Conservation (phyloP, 2,797 vertebrate species). For the Coregonus ussuriensis region DNA sequence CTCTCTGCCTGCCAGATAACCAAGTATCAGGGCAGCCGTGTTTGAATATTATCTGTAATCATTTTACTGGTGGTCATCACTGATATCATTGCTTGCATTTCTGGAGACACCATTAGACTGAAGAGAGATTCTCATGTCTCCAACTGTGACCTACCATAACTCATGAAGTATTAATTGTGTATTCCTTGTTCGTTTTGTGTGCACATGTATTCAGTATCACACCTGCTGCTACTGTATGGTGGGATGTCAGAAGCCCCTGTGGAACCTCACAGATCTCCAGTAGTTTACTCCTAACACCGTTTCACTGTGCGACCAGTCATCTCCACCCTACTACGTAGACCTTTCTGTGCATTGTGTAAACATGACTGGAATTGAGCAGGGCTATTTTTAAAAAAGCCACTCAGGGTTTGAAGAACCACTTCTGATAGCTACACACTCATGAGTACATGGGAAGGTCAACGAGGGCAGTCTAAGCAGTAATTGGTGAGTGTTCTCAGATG, state of each 20-base stretch:
- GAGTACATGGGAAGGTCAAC: constrained; percentile 6
- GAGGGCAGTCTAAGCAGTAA: constrained; percentile 67
- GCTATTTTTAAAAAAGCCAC: constrained; percentile 61
- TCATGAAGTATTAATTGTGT: constrained; percentile 61
- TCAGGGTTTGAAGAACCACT: constrained; percentile 77
- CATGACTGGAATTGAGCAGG: constrained; percentile 73
- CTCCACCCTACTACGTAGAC: constrained; percentile 53
- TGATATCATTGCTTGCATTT: constrained; percentile 70
- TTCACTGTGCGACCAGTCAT: constrained; percentile 63
- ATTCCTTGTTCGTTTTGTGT: constrained; percentile 68
- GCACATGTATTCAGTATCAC: constrained; percentile 66
- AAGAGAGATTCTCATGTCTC: constrained; percentile 33
- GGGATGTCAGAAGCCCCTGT: constrained; percentile 69
- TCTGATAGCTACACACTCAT: constrained; percentile 64
- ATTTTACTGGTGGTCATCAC: constrained; percentile 67
- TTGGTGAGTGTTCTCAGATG: constrained; percentile 50
- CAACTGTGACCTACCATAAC: constrained; percentile 49
- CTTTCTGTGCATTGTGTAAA: constrained; percentile 65
- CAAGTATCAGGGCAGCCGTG: constrained; percentile 69
- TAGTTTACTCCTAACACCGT: constrained; percentile 62
- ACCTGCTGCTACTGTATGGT: constrained; percentile 70
- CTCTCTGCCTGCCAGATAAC: constrained; percentile 75
- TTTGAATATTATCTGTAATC: constrained; percentile 74
- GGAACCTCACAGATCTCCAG: constrained; percentile 63
- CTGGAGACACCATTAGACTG: constrained; percentile 52